Percentiles rank a stretch among this genome's conserved stretches.
Conservation (phyloP, 1,140 invertebrate species). For the Samia ricini region DNA sequence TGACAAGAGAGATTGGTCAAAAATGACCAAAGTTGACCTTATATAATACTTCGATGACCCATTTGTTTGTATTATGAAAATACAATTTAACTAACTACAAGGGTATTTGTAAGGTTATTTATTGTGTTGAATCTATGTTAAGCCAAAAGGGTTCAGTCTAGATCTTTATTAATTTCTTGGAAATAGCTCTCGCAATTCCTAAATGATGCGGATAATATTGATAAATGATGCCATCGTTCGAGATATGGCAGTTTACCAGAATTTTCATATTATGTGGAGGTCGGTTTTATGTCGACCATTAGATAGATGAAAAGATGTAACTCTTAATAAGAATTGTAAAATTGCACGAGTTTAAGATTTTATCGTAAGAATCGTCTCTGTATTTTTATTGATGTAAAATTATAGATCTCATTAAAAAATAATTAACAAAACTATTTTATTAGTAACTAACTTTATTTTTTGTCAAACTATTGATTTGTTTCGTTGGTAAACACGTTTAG, state of each 20-base stretch:
- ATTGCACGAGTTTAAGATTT: not conserved
- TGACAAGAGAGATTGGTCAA: no score
- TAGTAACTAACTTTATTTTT: no score
- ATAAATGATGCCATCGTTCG: conserved; percentile 6
- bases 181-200: conserved; percentile 6
- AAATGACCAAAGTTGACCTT: no score
- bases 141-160: not conserved
- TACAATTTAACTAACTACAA: not conserved
- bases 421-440: no score
- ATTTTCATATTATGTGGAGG: not conserved
- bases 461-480: no score
- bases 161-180: conserved; percentile 13
- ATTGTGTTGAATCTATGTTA: not conserved
- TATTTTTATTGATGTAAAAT: no score
- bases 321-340: not conserved
- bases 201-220: conserved; percentile 13
- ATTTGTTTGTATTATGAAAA: not conserved
- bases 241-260: not conserved
- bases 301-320: not conserved
- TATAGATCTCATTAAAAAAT: no score
- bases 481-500: no score
- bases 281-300: not conserved
- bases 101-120: no score
- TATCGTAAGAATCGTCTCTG: not conserved
- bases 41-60: no score